Conservation (phyloP, 64 coral and sea anemone species). For the Montipora capricornis region DNA sequence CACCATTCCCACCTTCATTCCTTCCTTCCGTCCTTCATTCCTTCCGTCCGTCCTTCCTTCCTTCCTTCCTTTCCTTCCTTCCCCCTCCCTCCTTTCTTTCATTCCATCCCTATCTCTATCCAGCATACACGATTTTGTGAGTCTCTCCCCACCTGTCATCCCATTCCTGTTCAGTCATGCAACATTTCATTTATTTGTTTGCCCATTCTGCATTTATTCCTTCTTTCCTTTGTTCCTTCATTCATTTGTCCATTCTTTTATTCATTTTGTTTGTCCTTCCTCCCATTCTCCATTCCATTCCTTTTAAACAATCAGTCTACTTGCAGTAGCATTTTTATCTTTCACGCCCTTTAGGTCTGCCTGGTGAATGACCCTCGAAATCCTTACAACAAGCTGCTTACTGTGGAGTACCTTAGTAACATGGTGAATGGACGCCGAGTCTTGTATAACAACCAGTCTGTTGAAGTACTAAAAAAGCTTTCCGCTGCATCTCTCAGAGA, state of each 20-base stretch:
- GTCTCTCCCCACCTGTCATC: too few relatives aligned
- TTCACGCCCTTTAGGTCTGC: slow-evolving; percentile 61
- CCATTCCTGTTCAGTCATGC: neutral
- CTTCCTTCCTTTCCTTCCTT: too few relatives aligned
- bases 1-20: too few relatives aligned
- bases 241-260: neutral
- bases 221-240: neutral
- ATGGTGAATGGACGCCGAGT: slow-evolving; percentile 76
- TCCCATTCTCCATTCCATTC: neutral
- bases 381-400: slow-evolving; percentile 89
- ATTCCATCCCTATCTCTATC: too few relatives aligned
- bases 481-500: slow-evolving; percentile 81
- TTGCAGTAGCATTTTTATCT: neutral
- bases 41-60: too few relatives aligned
- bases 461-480: slow-evolving; percentile 85
- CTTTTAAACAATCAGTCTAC: neutral
- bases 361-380: slow-evolving; percentile 95
- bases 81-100: too few relatives aligned
- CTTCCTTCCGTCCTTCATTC: too few relatives aligned
- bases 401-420: slow-evolving; percentile 94
- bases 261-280: neutral
- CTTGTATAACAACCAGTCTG: slow-evolving; percentile 90
- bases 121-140: too few relatives aligned
- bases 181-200: too few relatives aligned
- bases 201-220: too few relatives aligned